Percentiles rank a stretch among this genome's conserved stretches.
Evolutionary conservation across 2,113 vertebrate genomes (phyloP).

Genomic region (Heteronetta atricapilla): DNA sequence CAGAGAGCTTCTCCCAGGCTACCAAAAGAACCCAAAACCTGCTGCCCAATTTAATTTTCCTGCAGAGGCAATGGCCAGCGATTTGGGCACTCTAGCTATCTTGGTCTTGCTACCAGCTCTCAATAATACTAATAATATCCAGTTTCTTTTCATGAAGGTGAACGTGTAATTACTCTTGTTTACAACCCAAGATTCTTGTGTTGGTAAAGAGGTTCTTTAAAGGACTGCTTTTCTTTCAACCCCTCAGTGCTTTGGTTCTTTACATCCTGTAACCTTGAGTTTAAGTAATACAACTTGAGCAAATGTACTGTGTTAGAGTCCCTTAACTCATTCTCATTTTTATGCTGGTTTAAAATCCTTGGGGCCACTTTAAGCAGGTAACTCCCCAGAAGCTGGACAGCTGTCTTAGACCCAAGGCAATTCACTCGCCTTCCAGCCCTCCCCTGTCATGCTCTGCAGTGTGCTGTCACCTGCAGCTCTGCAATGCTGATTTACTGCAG

Average conservation of each 20-base stretch:
- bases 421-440: neutral
- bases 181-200: neutral
- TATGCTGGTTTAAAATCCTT: neutral
- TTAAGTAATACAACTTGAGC: neutral
- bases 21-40: neutral
- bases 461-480: neutral
- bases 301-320: accelerated
- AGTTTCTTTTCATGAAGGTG: neutral
- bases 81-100: neutral
- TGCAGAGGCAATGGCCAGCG: neutral
- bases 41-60: neutral
- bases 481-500: neutral
- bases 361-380: neutral
- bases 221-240: neutral
- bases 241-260: neutral
- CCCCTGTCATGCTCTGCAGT: accelerated
- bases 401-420: neutral
- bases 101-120: neutral
- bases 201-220: neutral
- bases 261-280: neutral
- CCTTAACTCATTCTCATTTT: neutral
- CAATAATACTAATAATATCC: neutral
- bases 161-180: neutral
- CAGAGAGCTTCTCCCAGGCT: neutral
- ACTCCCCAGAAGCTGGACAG: neutral